Evolutionary conservation across 2,888 invertebrate species (phyloP), one percentile per base, ranked within the genome.

Genomic region (Lepidocyrtoides sp.): DNA sequence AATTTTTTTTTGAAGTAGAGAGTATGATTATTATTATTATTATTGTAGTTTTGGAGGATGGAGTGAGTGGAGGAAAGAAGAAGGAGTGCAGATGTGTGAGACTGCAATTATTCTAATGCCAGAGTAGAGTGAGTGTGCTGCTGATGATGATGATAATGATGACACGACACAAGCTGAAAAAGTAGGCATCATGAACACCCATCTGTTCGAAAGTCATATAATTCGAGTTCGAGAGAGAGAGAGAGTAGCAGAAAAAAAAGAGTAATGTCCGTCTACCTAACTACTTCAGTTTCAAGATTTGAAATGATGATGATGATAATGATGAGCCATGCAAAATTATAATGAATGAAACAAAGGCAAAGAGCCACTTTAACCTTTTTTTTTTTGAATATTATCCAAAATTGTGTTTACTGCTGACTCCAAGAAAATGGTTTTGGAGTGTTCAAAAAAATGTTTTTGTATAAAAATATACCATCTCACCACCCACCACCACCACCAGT

Each of bases 291-390:
- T 82, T 82, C n/a, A 82, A 41, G 36, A 82, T 82, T n/a, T 54
- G 81, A 57, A 82, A 82, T 82, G 79, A 82, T 63, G 66, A 82
- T 60, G 83, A 82, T 82, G 79, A 82, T 63, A 48, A 82, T 60
- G 83, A 85, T 36, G 36, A 85, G 60, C 86, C 86, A 60, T 86
- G 60, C 77, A 86, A 86, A 86, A 86, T 86, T 41, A 60, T 75
- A 29, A 77, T 75, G 54, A 75, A 29, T 36, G 41, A n/a, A 36
- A 36, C 36, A 36, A n/a, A n/a, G 36, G 7, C 36, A 36, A n/a
- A 14, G 48, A 48, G 12, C 48, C 48, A 48, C 48, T 48, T 48
- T 2, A 36, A 7, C 36, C 2, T 36, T n/a, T n/a, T n/a, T n/a
- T n/a, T n/a, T n/a, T 7, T 36, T 36, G 36, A 36, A 36, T 36